A percentile compares a stretch with the other conserved stretches of the same genome.
These are phyloP conservation scores for Hyposmocoma kahamanoa DNA, from an alignment of 1,140 invertebrate species.

Conservation along the genomic window DNA sequence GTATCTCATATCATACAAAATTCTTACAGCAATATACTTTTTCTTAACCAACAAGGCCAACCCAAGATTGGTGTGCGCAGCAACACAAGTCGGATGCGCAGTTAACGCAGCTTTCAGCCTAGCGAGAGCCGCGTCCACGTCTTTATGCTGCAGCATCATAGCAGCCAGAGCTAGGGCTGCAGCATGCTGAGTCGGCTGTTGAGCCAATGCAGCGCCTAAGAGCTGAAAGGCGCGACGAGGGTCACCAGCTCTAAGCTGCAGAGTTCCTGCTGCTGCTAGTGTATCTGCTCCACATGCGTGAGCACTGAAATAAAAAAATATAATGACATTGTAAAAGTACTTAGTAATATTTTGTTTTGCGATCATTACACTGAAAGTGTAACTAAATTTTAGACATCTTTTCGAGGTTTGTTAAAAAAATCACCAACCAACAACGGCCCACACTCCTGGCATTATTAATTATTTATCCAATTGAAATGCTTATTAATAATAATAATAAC, in stretches of 20 bases:
- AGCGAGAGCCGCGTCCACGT: conserved; percentile 46
- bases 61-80: conserved; percentile 52
- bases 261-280: conserved; percentile 50
- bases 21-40: conserved; percentile 56
- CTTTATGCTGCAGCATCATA: conserved; percentile 60
- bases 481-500: no score
- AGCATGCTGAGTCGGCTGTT: conserved; percentile 51
- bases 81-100: conserved; percentile 54
- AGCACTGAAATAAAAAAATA: no score
- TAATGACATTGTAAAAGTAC: no score
- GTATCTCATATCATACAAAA: background rate
- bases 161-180: conserved; percentile 55
- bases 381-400: no score
- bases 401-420: no score
- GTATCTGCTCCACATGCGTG: conserved; percentile 56
- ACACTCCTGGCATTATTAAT: no score
- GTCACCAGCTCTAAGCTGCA: conserved; percentile 45
- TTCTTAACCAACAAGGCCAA: conserved; percentile 54
- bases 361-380: no score
- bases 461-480: no score
- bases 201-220: conserved; percentile 48
- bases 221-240: conserved; percentile 57
- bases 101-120: conserved; percentile 49
- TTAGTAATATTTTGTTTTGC: no score
- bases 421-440: no score